A percentile compares a stretch with the other conserved stretches of the same genome.
Conservation (phyloP, 2,888 invertebrate species). For the Augiades crinisus region DNA sequence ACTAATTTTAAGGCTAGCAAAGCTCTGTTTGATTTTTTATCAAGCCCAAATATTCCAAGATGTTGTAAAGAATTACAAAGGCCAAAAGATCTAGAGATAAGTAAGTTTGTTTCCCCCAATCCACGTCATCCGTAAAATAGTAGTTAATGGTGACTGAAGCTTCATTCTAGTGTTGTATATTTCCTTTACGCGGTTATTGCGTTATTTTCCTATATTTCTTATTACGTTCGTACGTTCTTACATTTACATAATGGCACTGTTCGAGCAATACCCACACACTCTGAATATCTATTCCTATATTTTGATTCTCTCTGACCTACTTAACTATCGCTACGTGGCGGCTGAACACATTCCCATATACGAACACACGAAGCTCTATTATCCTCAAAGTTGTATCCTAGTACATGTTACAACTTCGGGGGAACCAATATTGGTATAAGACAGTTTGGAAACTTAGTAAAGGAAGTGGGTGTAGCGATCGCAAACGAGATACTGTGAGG, state of each 20-base stretch:
- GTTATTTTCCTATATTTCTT: neutral
- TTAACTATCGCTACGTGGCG: slow-evolving; percentile 1
- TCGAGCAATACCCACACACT: neutral
- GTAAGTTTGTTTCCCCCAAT: too few species aligned
- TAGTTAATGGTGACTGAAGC: too few species aligned
- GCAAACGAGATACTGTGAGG: slow-evolving; percentile 24
- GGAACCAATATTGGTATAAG: slow-evolving; percentile 24
- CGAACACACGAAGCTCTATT: slow-evolving; percentile 8
- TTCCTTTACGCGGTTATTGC: too few species aligned
- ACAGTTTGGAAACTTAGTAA: slow-evolving; percentile 24
- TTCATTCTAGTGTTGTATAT: too few species aligned
- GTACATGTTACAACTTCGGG: slow-evolving; percentile 4
- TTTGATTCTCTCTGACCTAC: neutral
- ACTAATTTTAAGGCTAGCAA: too few species aligned
- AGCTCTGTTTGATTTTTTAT: too few species aligned
- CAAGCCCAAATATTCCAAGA: too few species aligned
- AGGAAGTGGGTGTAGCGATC: slow-evolving; percentile 32
- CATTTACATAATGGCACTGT: neutral
- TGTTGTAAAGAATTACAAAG: too few species aligned
- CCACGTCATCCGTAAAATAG: too few species aligned
- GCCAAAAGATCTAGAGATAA: too few species aligned
- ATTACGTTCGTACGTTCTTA: neutral
- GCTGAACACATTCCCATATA: slow-evolving; percentile 13
- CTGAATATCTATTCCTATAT: neutral
- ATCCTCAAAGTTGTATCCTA: slow-evolving; percentile 14